A percentile compares a stretch with the other conserved stretches of the same genome.
phyloP scores from a whole-genome alignment of 2,797 vertebrate genomes.

The Parauchenoglanis punctatus region DNA sequence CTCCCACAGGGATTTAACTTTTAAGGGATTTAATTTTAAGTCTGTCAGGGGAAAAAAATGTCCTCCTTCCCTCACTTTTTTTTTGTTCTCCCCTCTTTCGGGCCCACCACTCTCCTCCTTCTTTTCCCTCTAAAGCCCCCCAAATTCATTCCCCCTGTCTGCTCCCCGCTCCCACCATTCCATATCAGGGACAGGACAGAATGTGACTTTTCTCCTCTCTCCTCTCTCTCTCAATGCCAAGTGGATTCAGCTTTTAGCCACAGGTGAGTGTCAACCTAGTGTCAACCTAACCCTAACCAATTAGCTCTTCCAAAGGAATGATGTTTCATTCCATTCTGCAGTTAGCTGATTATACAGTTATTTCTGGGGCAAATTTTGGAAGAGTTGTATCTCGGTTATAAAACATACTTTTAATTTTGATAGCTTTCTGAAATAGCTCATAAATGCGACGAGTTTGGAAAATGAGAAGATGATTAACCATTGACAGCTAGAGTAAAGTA shows the following conservation, averaged over 20 bases:
- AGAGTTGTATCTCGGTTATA: background rate
- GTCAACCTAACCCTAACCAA: background rate
- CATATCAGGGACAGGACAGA: conserved; percentile 27
- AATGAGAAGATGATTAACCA: conserved; percentile 13
- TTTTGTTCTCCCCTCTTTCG: conserved; percentile 37
- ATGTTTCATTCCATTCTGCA: background rate
- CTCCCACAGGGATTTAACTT: conserved; percentile 58
- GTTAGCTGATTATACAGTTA: background rate
- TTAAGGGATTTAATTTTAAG: conserved; percentile 41
- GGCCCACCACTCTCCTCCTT: conserved; percentile 32
- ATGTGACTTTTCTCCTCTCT: conserved; percentile 19
- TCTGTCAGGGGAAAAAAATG: conserved; percentile 63
- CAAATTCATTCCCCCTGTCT: conserved; percentile 33
- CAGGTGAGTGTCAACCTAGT: conserved; percentile 51
- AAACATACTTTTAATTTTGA: background rate
- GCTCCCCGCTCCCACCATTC: conserved; percentile 49
- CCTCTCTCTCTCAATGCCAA: conserved; percentile 16
- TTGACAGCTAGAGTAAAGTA: conserved; percentile 40
- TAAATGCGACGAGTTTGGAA: background rate
- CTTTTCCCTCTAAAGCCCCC: conserved; percentile 47
- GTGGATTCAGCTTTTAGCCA: conserved; percentile 9
- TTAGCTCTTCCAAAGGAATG: background rate
- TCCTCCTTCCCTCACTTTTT: conserved; percentile 19
- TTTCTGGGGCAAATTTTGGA: background rate
- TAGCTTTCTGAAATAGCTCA: conserved; percentile 16